Conservation (phyloP, 1,140 invertebrate species). For the roundworm (Caenorhabditis elegans) region DNA sequence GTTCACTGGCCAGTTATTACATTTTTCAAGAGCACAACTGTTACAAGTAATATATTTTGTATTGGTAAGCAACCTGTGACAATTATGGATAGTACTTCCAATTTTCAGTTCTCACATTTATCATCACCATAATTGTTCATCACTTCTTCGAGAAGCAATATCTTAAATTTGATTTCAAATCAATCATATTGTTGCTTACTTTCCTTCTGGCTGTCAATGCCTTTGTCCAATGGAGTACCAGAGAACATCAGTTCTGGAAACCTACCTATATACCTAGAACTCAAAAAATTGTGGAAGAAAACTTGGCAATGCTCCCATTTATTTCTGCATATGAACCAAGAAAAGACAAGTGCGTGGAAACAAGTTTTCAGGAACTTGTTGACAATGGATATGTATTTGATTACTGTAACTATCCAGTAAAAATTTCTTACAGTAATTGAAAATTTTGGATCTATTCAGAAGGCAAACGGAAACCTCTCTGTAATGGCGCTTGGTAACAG, state of each 20-base stretch:
- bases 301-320: background rate
- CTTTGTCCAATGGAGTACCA: background rate
- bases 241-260: background rate
- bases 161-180: background rate
- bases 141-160: background rate
- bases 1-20: slow-evolving; percentile 20
- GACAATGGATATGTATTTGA: background rate
- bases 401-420: background rate
- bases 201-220: background rate
- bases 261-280: background rate
- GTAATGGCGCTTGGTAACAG: background rate
- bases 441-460: background rate
- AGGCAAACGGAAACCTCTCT: background rate
- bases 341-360: background rate
- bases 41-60: background rate
- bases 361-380: background rate
- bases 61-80: background rate
- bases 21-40: background rate
- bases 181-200: background rate
- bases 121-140: background rate
- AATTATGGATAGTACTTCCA: background rate
- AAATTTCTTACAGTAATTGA: background rate
- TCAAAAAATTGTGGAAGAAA: background rate
- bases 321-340: background rate
- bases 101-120: background rate